Evolutionary conservation across 2,888 invertebrate genomes (phyloP), one percentile per base, ranked within the genome.

Genomic region (Lasiommata megera): DNA sequence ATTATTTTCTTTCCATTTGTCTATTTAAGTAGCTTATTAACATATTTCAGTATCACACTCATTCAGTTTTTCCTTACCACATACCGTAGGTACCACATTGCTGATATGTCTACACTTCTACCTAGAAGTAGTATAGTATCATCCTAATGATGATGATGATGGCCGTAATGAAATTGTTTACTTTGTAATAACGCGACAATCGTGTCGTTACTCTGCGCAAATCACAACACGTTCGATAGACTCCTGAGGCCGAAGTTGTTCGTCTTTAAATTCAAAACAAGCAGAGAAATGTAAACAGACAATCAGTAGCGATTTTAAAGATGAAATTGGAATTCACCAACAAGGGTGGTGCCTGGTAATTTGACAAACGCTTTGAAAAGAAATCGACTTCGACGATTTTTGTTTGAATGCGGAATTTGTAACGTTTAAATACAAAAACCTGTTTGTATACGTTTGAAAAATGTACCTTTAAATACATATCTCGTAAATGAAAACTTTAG

Each of bases 211-310:
- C 23, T 37, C 40, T 51, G 28, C 1, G 52, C 9, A 36, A 16
- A 18, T 18, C 40, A 57, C 50, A 40, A 50, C 37, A 52, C 46
- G 44, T 43, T 56, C 47, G 58, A 60, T 58, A 58, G 54, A 62
- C 65, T 69, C 69, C 67, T 67, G 59, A 70, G 73, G 67, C 68
- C 77, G 68, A 73, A 74, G 66, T 76, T 73, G 46, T 31, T 77
- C 76, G 73, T 74, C 77, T 81, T 79, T 73, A 77, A 76, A 84
- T 81, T 87, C 82, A 80, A 84, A 83, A 86, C 79, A 82, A 81
- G 80, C 88, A 79, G 75, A 80, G 80, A 75, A 84, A 84, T 81
- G 87, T 83, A 88, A 89, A 88, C 84, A 88, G 82, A 88, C 87
- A 89, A 87, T 88, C 88, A 88, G 83, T 77, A 79, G 76, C 77